phyloP scores from a whole-genome alignment of 2,113 vertebrate genomes.

The Scomber scombrus region DNA sequence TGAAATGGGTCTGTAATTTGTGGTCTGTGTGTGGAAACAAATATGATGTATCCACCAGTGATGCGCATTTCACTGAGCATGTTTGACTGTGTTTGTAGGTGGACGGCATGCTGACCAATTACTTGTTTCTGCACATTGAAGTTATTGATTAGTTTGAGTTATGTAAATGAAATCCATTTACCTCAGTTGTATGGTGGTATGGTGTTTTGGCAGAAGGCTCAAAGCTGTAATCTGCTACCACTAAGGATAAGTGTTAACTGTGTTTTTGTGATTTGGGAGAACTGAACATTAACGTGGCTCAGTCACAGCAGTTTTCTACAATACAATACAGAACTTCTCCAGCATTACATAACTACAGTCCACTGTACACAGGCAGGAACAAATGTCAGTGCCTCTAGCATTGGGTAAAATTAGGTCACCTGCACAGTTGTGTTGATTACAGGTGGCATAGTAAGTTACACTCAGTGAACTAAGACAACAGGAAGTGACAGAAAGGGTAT shows the following conservation, averaged over 20 bases:
- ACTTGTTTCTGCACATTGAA: too few species aligned
- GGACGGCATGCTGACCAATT: not conserved
- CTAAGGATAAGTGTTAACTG: not conserved
- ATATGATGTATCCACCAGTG: not conserved
- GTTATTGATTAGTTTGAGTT: too few species aligned
- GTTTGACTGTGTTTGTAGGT: not conserved
- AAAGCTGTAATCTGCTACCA: not conserved
- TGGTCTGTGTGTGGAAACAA: not conserved
- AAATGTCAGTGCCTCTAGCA: not conserved
- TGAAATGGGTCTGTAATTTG: not conserved
- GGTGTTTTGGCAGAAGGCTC: too few species aligned
- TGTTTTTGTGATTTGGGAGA: slow-evolving; percentile 1
- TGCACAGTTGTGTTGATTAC: not conserved
- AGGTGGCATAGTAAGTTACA: not conserved
- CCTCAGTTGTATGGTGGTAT: too few species aligned
- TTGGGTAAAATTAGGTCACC: slow-evolving; percentile 2
- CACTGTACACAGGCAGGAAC: slow-evolving; percentile 15
- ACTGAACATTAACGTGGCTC: slow-evolving; percentile 2
- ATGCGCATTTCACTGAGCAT: not conserved
- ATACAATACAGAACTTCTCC: slow-evolving; percentile 4
- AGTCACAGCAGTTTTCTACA: slow-evolving; percentile 12
- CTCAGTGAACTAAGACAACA: not conserved
- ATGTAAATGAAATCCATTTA: too few species aligned
- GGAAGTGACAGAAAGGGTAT: not conserved
- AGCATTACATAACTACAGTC: slow-evolving; percentile 28